phyloP scores from a whole-genome alignment of 2,113 vertebrate species.

The Carassius auratus region DNA sequence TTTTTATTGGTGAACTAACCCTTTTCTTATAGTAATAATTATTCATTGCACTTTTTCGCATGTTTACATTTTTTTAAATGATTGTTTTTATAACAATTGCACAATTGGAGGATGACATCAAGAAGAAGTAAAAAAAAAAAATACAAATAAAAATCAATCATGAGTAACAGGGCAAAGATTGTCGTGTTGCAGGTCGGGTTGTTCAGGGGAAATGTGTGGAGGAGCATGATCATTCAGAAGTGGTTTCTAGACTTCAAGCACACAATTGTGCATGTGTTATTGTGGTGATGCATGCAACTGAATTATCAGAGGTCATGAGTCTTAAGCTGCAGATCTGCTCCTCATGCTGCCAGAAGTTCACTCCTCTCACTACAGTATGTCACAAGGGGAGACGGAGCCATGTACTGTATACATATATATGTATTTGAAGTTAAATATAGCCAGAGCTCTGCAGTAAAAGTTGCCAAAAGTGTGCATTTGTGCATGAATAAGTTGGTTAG shows the following conservation, averaged over 20 bases:
- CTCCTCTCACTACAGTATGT: background rate
- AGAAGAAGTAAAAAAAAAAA: background rate
- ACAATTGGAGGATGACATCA: too few species aligned
- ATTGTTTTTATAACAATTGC: background rate
- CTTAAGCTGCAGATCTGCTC: background rate
- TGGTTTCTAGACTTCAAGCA: background rate
- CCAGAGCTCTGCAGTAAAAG: background rate
- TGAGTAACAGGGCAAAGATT: background rate
- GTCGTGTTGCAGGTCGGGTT: background rate
- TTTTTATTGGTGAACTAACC: too few species aligned
- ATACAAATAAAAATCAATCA: background rate
- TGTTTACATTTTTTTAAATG: too few species aligned
- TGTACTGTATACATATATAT: background rate
- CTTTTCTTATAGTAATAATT: too few species aligned
- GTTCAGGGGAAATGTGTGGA: background rate
- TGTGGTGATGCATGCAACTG: background rate
- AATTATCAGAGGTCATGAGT: background rate
- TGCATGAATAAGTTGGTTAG: slow-evolving; percentile 75
- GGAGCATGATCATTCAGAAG: background rate
- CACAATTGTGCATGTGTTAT: background rate
- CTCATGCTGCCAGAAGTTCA: background rate
- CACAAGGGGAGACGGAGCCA: background rate
- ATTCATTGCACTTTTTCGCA: too few species aligned
- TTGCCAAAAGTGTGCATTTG: slow-evolving; percentile 61
- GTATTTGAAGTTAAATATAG: background rate